These are phyloP conservation scores for Ceramica pisi DNA, from an alignment of 2,888 invertebrate species.

Conservation along the genomic window DNA sequence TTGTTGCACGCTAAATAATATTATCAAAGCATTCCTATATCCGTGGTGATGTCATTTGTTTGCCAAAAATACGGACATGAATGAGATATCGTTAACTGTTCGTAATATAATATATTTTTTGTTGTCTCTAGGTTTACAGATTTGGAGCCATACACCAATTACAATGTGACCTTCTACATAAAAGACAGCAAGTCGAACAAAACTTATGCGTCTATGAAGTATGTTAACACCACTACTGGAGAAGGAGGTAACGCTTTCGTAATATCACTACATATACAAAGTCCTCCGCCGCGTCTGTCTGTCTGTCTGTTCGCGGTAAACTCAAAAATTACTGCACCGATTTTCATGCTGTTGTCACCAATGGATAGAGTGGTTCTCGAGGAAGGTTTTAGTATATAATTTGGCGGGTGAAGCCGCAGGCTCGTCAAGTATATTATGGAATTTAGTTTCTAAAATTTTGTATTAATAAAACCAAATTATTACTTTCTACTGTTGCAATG, in stretches of 20 bases:
- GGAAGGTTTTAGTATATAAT: too few species aligned
- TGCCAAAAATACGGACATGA: neutral
- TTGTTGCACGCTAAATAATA: constrained; percentile 1
- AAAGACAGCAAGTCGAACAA: constrained; percentile 89
- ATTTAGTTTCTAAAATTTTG: too few species aligned
- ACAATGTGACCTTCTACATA: constrained; percentile 95
- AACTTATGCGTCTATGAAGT: constrained; percentile 92
- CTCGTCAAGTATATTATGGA: too few species aligned
- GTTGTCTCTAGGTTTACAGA: constrained; percentile 89
- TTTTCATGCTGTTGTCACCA: too few species aligned
- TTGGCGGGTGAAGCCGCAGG: too few species aligned
- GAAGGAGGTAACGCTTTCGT: constrained; percentile 90
- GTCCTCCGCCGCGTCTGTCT: too few species aligned
- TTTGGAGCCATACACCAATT: constrained; percentile 93
- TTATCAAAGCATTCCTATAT: constrained; percentile 4
- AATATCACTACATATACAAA: too few species aligned
- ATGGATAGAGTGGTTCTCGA: too few species aligned
- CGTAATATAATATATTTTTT: constrained; percentile 56
- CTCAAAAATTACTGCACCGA: too few species aligned
- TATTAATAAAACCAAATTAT: too few species aligned
- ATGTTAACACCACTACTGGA: constrained; percentile 91
- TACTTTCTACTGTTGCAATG: too few species aligned
- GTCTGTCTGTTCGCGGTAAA: too few species aligned
- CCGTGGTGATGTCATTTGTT: neutral
- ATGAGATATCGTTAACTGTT: neutral